Evolutionary conservation across 2,113 vertebrate genomes (phyloP).

Genomic region (Tragelaphus buxtoni): DNA sequence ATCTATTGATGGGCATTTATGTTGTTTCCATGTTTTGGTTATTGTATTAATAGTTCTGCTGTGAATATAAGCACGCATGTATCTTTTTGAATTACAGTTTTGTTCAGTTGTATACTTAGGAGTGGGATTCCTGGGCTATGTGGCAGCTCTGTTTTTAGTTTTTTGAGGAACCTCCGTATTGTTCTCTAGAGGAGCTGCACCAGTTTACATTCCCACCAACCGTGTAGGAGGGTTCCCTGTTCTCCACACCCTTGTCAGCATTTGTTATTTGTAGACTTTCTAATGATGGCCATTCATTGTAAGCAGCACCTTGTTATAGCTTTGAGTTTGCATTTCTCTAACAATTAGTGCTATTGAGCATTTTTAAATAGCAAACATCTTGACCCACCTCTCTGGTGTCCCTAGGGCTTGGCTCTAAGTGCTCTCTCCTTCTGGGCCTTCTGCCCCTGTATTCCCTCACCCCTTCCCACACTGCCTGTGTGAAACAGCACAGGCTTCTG

Average conservation of each 20-base stretch:
- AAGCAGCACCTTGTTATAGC: neutral
- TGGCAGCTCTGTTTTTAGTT: neutral
- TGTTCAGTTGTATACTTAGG: neutral
- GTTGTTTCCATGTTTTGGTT: neutral
- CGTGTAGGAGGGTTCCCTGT: neutral
- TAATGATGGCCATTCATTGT: neutral
- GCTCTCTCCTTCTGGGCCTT: neutral
- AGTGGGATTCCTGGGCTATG: neutral
- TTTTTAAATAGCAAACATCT: neutral
- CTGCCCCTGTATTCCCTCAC: neutral
- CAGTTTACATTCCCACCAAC: neutral
- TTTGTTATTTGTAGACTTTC: neutral
- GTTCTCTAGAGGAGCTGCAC: neutral
- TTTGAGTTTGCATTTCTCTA: neutral
- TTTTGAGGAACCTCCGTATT: neutral
- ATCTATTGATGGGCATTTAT: neutral
- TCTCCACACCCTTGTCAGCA: neutral
- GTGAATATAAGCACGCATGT: neutral
- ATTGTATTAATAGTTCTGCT: neutral
- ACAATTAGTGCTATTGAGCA: neutral
- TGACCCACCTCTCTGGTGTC: neutral
- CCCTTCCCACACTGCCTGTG: neutral
- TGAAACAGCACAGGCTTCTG: neutral
- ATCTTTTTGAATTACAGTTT: neutral
- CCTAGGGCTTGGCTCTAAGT: neutral